Conservation (phyloP, 1,140 invertebrate genomes). For the Drosophila neocordata region DNA sequence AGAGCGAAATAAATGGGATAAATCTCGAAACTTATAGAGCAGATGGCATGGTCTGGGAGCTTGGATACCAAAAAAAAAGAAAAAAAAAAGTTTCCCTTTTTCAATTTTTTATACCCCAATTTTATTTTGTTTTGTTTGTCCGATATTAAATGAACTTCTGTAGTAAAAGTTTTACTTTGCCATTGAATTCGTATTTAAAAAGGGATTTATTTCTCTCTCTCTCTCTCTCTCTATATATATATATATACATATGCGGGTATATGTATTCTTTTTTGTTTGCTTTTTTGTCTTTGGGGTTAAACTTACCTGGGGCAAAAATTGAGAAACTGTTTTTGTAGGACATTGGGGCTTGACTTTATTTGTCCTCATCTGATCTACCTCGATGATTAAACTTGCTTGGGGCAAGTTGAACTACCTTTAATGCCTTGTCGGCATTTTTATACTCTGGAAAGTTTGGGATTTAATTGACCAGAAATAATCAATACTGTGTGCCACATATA, state of each 20-base stretch:
- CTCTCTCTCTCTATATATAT: neutral
- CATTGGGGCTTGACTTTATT: constrained; percentile 5
- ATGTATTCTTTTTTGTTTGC: neutral
- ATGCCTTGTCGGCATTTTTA: too few species aligned
- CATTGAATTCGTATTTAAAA: constrained; percentile 11
- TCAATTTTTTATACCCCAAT: neutral
- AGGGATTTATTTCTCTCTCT: neutral
- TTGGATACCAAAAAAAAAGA: neutral
- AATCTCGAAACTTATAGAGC: neutral
- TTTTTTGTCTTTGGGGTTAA: neutral
- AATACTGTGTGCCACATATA: too few species aligned
- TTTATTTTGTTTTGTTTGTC: constrained; percentile 3
- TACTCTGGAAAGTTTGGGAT: too few species aligned
- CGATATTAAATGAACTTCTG: constrained; percentile 32
- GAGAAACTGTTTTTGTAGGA: neutral
- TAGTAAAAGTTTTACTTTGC: constrained; percentile 19
- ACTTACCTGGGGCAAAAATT: neutral
- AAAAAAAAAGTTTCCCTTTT: constrained; percentile 7
- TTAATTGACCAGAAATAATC: too few species aligned
- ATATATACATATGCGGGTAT: neutral
- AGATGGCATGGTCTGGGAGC: neutral
- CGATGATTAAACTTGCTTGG: constrained; percentile 7
- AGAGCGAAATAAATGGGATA: neutral
- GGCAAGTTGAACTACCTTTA: neutral
- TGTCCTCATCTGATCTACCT: constrained; percentile 2